These are phyloP conservation scores for Paradoxurus hermaphroditus DNA, from an alignment of 2,113 vertebrate species.

Conservation along the genomic window DNA sequence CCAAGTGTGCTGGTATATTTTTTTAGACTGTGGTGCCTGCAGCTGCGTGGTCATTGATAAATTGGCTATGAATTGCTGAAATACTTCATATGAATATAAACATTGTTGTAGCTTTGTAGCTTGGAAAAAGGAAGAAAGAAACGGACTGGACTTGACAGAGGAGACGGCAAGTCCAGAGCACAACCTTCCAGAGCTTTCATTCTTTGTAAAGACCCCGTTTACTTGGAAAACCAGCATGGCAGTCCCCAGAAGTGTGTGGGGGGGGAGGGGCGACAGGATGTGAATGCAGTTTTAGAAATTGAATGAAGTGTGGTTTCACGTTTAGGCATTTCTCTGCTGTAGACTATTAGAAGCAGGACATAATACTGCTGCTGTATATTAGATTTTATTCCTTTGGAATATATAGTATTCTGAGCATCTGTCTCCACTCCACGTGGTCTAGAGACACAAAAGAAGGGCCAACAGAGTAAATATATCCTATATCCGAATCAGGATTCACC, in stretches of 20 bases:
- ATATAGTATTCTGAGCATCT: background rate
- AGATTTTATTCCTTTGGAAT: background rate
- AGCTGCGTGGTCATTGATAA: conserved; percentile 85
- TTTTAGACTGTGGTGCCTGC: conserved; percentile 69
- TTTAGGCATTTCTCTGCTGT: background rate
- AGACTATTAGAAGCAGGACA: background rate
- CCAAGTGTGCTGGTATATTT: conserved; percentile 67
- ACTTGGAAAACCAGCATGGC: background rate
- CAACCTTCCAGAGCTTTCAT: background rate
- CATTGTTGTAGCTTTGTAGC: conserved; percentile 44
- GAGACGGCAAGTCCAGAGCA: background rate
- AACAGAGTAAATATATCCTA: background rate
- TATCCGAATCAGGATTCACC: background rate
- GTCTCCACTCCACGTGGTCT: background rate
- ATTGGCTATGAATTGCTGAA: conserved; percentile 81
- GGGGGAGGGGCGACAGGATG: too few species aligned
- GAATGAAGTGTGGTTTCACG: background rate
- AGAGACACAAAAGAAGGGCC: background rate
- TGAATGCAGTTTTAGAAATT: background rate
- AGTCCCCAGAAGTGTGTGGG: background rate
- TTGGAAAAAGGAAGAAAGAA: background rate
- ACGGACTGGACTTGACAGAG: background rate
- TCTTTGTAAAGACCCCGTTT: background rate
- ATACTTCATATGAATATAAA: conserved; percentile 74
- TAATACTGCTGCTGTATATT: background rate